A percentile compares a stretch with the other conserved stretches of the same genome.
Conservation (phyloP, 1,140 invertebrate species). For the Ceratoteleas bidentatus region DNA sequence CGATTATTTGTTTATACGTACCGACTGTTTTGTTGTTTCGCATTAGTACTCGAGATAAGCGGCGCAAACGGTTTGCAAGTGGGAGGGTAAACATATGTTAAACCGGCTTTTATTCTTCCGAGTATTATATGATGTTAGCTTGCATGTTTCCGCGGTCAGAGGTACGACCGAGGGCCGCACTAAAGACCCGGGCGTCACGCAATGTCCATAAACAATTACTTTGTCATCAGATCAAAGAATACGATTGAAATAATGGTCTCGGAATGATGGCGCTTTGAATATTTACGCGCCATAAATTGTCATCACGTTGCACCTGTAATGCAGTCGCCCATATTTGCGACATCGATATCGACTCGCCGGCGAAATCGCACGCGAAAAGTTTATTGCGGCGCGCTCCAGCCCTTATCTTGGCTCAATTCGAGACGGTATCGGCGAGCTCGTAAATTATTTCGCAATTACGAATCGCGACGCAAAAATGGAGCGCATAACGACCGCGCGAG, state of each 20-base stretch:
- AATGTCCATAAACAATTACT: constrained; percentile 66
- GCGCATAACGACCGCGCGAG: too few relatives aligned
- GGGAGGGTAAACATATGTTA: constrained; percentile 56
- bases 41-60: constrained; percentile 52
- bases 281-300: constrained; percentile 42
- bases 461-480: too few relatives aligned
- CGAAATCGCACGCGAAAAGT: background rate
- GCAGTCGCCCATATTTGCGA: background rate
- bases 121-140: constrained; percentile 61
- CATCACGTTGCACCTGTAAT: constrained; percentile 26
- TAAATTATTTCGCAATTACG: too few relatives aligned
- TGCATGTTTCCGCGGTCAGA: constrained; percentile 58
- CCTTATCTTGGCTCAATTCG: too few relatives aligned
- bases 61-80: constrained; percentile 47
- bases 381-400: background rate
- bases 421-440: too few relatives aligned
- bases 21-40: constrained; percentile 49
- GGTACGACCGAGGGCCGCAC: constrained; percentile 45
- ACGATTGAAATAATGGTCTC: constrained; percentile 26
- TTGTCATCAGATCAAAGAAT: constrained; percentile 61
- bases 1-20: constrained; percentile 51
- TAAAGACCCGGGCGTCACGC: constrained; percentile 58
- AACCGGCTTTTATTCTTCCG: constrained; percentile 58
- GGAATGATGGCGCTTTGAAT: constrained; percentile 31
- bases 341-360: background rate